phyloP scores from a whole-genome alignment of 2,797 vertebrate genomes.

The Xenops minutus region DNA sequence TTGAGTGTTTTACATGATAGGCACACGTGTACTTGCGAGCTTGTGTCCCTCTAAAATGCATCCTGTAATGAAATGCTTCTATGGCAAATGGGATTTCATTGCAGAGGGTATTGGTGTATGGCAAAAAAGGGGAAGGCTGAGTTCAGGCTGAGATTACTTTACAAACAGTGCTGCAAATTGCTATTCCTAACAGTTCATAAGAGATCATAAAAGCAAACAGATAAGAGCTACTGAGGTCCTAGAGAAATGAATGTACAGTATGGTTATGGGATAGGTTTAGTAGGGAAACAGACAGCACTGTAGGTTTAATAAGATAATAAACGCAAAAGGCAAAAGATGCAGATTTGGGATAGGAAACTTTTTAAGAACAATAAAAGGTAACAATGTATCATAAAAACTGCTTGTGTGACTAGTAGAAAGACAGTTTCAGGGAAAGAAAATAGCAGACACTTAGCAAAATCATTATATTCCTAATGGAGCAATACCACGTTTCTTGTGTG shows the following conservation, averaged over 20 bases:
- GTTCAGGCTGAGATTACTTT: slow-evolving; percentile 65
- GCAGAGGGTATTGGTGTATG: background rate
- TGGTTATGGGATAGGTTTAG: slow-evolving; percentile 67
- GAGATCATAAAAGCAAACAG: slow-evolving; percentile 70
- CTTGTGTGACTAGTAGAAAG: background rate
- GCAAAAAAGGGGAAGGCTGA: slow-evolving; percentile 51
- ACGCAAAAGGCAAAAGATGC: slow-evolving; percentile 57
- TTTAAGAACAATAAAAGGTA: slow-evolving; percentile 47
- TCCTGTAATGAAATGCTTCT: slow-evolving; percentile 53
- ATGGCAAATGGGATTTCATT: slow-evolving; percentile 55
- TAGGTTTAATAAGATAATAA: slow-evolving; percentile 55
- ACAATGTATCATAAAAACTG: slow-evolving; percentile 15
- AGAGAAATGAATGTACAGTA: slow-evolving; percentile 64
- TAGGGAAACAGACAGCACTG: slow-evolving; percentile 4
- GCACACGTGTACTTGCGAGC: background rate
- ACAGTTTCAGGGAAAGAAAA: background rate
- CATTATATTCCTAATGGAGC: background rate
- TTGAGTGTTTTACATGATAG: slow-evolving; percentile 44
- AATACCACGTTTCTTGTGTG: background rate
- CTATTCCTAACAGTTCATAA: slow-evolving; percentile 70
- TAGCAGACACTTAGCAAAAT: background rate
- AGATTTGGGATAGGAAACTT: slow-evolving; percentile 63
- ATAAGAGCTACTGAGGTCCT: slow-evolving; percentile 68
- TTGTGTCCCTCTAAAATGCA: slow-evolving; percentile 40
- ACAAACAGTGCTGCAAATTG: slow-evolving; percentile 69